Base-by-base conservation (phyloP, 1,140 invertebrate genomes). In the Gryon sp. region DNA sequence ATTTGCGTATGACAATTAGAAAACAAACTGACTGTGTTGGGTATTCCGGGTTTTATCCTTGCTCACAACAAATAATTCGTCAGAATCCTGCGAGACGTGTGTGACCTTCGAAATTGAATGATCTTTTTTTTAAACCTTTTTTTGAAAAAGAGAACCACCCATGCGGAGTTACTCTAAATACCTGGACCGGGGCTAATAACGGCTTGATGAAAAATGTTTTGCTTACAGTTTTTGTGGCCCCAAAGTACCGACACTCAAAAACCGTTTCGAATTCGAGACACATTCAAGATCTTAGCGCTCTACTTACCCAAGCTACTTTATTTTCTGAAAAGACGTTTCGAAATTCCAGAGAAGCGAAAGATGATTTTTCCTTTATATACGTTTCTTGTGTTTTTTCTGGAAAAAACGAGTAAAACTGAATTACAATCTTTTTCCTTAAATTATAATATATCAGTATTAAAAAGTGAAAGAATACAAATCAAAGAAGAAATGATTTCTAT, bases 1-100 rank as follows among this genome's bases (percentile, higher is more conserved):
- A 66, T 52, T 66, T 74, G 45, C 70, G 60, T 66, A 45, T 38
- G 16, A 74, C 52, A 59, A 59, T 74, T 66, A 60, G 41, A 66
- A 59, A 59, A 52, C 70, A 63, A 63, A 65, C 52, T 14, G 22
- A 50, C 57, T 32, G 19, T 43, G 55, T 38, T 19, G 50, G n/a
- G 57, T 57, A 57, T 73, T 73, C 57, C 52, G 69, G 60, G 26
- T 59, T 65, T 73, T 9, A 65, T 55, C 52, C 34, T 41, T 32
- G 30, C 26, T 14, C n/a, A 24, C 52, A 73, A 73, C 59, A 73
- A 59, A 73, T 38, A 43, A 48, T 73, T 63, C 43, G 30, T 66
- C 70, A 60, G 60, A 66, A 74, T 45, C 53, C 22, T 45, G 19
- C 24, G 14, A 28, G 14, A 5, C 8, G n/a, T 30, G 60, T 11